phyloP scores from a whole-genome alignment of 2,113 vertebrate species.

The Cololabis saira region DNA sequence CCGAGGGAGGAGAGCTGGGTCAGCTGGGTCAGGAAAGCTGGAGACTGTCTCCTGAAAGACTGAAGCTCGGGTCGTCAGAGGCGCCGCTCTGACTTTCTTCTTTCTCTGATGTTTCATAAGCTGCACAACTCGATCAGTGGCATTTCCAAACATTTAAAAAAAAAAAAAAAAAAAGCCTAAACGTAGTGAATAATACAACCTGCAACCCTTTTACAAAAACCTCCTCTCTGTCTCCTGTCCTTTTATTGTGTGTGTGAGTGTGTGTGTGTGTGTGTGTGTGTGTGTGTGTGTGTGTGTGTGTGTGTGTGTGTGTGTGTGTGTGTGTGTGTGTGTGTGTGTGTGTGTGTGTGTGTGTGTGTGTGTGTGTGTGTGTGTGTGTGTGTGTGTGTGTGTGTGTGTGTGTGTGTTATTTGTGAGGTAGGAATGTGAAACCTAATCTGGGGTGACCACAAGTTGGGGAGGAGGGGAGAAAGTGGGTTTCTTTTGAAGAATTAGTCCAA shows the following conservation, averaged over 20 bases:
- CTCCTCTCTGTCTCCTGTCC: constrained; percentile 12
- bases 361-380: constrained; percentile 36
- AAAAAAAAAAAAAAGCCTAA: too few relatives aligned
- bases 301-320: constrained; percentile 32
- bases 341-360: constrained; percentile 34
- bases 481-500: constrained; percentile 46
- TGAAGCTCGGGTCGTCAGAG: too few relatives aligned
- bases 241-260: constrained; percentile 29
- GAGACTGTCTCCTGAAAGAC: too few relatives aligned
- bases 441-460: constrained; percentile 22
- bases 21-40: too few relatives aligned
- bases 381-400: constrained; percentile 38
- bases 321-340: constrained; percentile 43
- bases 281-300: constrained; percentile 40
- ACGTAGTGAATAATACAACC: too few relatives aligned
- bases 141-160: too few relatives aligned
- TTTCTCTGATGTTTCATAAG: too few relatives aligned
- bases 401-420: constrained; percentile 52
- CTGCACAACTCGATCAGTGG: too few relatives aligned
- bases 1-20: too few relatives aligned
- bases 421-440: constrained; percentile 78
- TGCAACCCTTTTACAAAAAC: background rate
- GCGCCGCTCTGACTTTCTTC: too few relatives aligned
- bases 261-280: constrained; percentile 37
- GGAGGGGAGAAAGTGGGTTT: constrained; percentile 25